Evolutionary conservation across 1,140 invertebrate species (phyloP), one percentile per base, ranked within the genome.

Genomic region (Acromyrmex charruanus): DNA sequence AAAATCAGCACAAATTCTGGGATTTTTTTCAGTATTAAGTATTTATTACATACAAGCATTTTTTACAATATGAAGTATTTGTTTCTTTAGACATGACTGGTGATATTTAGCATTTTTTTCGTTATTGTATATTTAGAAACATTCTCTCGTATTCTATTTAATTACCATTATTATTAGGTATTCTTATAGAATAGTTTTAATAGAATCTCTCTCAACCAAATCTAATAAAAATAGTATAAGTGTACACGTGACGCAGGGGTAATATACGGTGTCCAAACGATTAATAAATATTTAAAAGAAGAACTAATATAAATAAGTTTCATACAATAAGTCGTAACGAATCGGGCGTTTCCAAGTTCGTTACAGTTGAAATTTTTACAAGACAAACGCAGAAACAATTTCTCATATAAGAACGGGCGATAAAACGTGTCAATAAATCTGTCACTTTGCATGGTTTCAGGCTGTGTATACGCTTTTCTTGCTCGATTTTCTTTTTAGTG

Each of bases 41-140:
- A 90, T 93, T 93, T 93, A 93, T 93, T 93, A 93, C 93, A 93
- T 93, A 93, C 86, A 93, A 93, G 92, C 92, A 91, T 91, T 93
- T 92, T 92, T 92, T 93, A 92, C 91, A 93, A 91, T 93, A 93
- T 90, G 89, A 93, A 92, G 89, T 93, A 92, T 92, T 92, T 91
- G 85, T 91, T 92, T 89, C 87, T 93, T 92, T 92, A 93, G 90
- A 92, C 92, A 91, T 91, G 91, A 93, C 91, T 92, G 91, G 86
- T 92, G 87, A 92, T 93, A 90, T 90, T 91, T 92, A 93, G 87
- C 92, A 87, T 92, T 91, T 81, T 91, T 31, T 74, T 49, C 85
- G 72, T 77, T 85, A 87, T 90, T 80, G 75, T 89, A 91, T 88
- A 86, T 88, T 91, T 88, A 91, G 89, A 92, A 91, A 89, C 85